Conservation (phyloP, 2,113 vertebrate species). For the Piprites chloris region DNA sequence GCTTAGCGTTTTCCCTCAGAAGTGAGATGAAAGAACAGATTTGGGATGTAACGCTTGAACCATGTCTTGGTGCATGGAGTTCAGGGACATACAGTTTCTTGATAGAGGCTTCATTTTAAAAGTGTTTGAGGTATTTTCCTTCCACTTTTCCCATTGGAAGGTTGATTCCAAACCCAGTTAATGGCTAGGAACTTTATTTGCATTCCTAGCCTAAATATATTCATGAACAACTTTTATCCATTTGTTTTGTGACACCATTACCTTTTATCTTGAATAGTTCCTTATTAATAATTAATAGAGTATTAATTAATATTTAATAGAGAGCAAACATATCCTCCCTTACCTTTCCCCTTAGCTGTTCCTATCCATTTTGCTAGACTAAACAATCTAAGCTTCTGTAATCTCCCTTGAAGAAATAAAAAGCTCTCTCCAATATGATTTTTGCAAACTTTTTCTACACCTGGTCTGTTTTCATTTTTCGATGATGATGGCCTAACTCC, state of each 20-base stretch:
- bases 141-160: neutral
- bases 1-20: neutral
- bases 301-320: conserved; percentile 55
- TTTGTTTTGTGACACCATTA: conserved; percentile 60
- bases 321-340: conserved; percentile 38
- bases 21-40: neutral
- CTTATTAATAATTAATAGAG: conserved; percentile 42
- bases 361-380: conserved; percentile 19
- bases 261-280: conserved; percentile 39
- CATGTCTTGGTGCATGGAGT: neutral
- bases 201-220: conserved; percentile 4
- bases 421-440: neutral
- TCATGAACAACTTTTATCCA: conserved; percentile 9
- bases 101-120: neutral
- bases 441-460: neutral
- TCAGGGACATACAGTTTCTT: neutral
- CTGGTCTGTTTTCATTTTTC: neutral
- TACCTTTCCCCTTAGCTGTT: conserved; percentile 32
- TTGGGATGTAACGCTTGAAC: neutral
- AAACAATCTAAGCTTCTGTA: conserved; percentile 26
- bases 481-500: neutral
- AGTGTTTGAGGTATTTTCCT: neutral
- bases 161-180: neutral
- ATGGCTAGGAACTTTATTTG: neutral
- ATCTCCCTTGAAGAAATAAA: neutral